phyloP scores from a whole-genome alignment of 2,797 vertebrate genomes.

The Gallinago nigripennis region DNA sequence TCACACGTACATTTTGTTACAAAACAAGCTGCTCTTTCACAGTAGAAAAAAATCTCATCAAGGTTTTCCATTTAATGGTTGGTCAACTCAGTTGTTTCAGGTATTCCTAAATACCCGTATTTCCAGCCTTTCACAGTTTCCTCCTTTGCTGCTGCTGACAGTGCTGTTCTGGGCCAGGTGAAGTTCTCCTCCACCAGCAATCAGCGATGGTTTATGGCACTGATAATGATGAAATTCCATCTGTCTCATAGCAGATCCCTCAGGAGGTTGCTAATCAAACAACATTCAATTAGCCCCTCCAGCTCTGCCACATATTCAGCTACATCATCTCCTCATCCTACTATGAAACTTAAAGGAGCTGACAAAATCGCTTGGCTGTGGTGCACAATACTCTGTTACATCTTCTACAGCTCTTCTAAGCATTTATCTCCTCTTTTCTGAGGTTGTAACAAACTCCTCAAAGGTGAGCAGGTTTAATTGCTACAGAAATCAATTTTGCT shows the following conservation, averaged over 20 bases:
- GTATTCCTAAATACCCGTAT: neutral
- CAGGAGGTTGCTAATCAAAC: slow-evolving; percentile 63
- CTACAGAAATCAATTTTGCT: slow-evolving; percentile 42
- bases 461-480: slow-evolving; percentile 47
- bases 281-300: slow-evolving; percentile 64
- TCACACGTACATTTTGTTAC: neutral
- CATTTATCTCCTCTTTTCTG: slow-evolving; percentile 24
- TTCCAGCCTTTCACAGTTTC: neutral
- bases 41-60: neutral
- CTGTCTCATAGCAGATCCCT: slow-evolving; percentile 65
- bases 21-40: neutral
- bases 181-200: slow-evolving; percentile 51
- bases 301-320: slow-evolving; percentile 48
- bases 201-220: slow-evolving; percentile 16
- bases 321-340: slow-evolving; percentile 40
- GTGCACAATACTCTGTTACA: neutral
- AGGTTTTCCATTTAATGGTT: neutral
- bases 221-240: slow-evolving; percentile 54
- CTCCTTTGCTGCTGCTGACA: neutral
- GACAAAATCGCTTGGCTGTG: slow-evolving; percentile 14
- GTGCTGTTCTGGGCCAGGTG: slow-evolving; percentile 23
- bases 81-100: neutral
- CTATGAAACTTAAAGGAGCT: slow-evolving; percentile 1
- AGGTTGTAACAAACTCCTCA: slow-evolving; percentile 24
- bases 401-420: neutral